These are phyloP conservation scores for Andricus quercusramuli DNA, from an alignment of 2,888 invertebrate genomes.

Conservation along the genomic window DNA sequence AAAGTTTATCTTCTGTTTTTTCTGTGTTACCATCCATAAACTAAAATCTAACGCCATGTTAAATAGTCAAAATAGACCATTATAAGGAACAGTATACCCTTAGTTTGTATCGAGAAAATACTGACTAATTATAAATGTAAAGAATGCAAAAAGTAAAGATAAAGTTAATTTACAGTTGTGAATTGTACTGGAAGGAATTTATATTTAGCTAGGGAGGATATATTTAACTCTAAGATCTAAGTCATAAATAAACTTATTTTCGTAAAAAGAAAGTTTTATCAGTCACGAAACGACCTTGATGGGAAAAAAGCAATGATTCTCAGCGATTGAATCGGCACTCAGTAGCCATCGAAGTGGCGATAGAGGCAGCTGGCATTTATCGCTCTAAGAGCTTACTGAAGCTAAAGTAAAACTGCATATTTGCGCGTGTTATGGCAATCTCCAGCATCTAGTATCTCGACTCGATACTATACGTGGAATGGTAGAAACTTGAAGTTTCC, in stretches of 20 bases:
- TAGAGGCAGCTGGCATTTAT: constrained; percentile 30
- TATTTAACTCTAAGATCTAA: constrained; percentile 20
- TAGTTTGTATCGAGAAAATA: too few species aligned
- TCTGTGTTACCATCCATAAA: too few species aligned
- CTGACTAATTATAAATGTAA: neutral
- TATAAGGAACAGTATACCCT: too few species aligned
- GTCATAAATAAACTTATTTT: constrained; percentile 24
- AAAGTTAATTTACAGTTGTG: neutral
- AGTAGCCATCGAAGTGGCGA: constrained; percentile 35
- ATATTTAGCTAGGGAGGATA: constrained; percentile 7
- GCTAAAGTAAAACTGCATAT: constrained; percentile 37
- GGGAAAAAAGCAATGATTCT: constrained; percentile 25
- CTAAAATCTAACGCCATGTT: too few species aligned
- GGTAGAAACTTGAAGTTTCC: constrained; percentile 20
- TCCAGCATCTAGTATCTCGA: constrained; percentile 14
- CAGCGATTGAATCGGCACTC: constrained; percentile 22
- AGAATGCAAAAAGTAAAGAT: neutral
- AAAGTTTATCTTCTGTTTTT: too few species aligned
- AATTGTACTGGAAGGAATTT: neutral
- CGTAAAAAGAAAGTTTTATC: neutral
- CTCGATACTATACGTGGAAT: constrained; percentile 20
- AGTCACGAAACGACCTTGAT: constrained; percentile 23
- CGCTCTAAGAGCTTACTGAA: constrained; percentile 11
- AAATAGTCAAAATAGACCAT: too few species aligned
- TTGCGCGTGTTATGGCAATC: constrained; percentile 36